Conservation (phyloP, 2,888 invertebrate genomes). For the Nomada fucata region DNA sequence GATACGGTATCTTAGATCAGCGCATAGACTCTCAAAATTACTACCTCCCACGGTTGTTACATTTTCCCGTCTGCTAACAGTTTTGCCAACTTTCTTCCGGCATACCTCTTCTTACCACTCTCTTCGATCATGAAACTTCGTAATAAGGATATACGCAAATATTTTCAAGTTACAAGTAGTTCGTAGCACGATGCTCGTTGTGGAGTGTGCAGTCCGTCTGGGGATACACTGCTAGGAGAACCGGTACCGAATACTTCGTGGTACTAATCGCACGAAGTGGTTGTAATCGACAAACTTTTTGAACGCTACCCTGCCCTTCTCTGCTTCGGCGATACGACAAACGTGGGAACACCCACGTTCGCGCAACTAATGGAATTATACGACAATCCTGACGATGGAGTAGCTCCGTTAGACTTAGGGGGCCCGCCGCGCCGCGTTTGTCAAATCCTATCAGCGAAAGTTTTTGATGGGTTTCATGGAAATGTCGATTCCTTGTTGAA, state of each 20-base stretch:
- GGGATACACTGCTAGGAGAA: constrained; percentile 4
- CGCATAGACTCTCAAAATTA: constrained; percentile 4
- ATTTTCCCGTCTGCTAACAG: constrained; percentile 8
- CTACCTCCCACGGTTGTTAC: background rate
- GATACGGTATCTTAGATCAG: background rate
- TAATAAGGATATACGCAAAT: constrained; percentile 64
- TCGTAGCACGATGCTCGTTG: constrained; percentile 37
- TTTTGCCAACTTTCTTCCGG: constrained; percentile 31
- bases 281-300: constrained; percentile 73
- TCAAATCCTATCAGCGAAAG: constrained; percentile 67
- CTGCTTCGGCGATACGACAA: constrained; percentile 51
- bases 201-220: constrained; percentile 12
- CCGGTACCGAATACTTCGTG: constrained; percentile 52
- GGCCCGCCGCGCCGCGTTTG: constrained; percentile 41
- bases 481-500: constrained; percentile 56
- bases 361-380: constrained; percentile 75
- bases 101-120: constrained; percentile 11
- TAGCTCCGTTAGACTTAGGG: constrained; percentile 61
- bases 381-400: constrained; percentile 60
- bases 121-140: constrained; percentile 47
- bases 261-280: constrained; percentile 70
- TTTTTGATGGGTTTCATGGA: constrained; percentile 66
- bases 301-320: constrained; percentile 60
- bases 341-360: constrained; percentile 69
- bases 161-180: constrained; percentile 53